Evolutionary conservation across 1,140 invertebrate genomes (phyloP), one percentile per base, ranked within the genome.

Genomic region (Schlechtendalia chinensis): DNA sequence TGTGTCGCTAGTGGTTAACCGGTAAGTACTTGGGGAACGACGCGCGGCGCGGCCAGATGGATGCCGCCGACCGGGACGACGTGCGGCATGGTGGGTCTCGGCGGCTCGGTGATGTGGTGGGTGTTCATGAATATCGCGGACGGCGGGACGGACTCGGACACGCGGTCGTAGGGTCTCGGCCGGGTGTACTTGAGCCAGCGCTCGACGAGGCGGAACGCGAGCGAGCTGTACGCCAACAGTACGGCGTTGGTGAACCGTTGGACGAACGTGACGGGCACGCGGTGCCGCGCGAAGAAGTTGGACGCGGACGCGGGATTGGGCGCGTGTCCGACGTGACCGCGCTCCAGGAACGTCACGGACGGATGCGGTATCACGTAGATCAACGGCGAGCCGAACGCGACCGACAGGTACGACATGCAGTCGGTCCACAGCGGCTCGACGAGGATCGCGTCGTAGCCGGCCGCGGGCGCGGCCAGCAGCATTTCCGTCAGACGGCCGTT

Each of bases 61-160:
- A 86, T 65, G 11, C 85, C 85, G 22, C 85, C 85, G 24, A 85
- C 81, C 77, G 84, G 79, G 5, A 86, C 81, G 11, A 84, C 77
- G 58, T 83, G 82, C 0, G 84, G 83, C 3, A 82, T 59, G 11
- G 83, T 47, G 6, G 85, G 83, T 81, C 83, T 81, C 19, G 83
- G 79, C 47, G 82, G 72, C 12, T 82, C 74, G 12, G 39, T 61
- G 0, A 71, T 81, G 56, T 82, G 82, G 79, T 86, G 85, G 14
- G 81, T 82, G 81, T 86, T 91, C 0, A 90, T 1, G 17, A 77
- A 61, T 14, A 59, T 8, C 5, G 19, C 3, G 0, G 77, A 82
- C 17, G 81, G 79, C 16, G 8, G 24, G 8, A 71, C 47, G 10
- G 71, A 50, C 5, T 19, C 14, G 1, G 32, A 24, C 12, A n/a